Evolutionary conservation across 2,888 invertebrate genomes (phyloP).

Genomic region (Schizotus pectinicornis): DNA sequence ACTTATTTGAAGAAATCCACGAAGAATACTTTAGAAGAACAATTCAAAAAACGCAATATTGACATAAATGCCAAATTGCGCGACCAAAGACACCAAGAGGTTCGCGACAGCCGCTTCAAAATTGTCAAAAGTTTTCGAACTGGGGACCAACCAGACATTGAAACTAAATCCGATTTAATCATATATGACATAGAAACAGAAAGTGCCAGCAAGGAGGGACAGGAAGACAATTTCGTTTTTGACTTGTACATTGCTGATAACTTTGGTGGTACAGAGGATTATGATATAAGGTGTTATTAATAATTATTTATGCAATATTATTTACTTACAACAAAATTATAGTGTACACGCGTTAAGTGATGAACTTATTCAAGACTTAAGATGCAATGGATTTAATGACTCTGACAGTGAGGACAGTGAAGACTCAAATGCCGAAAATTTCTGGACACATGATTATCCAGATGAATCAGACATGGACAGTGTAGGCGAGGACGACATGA

Average conservation of each 20-base stretch:
- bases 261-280: slow-evolving; percentile 57
- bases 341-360: slow-evolving; percentile 57
- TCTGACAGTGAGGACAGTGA: slow-evolving; percentile 62
- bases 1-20: slow-evolving; percentile 58
- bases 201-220: slow-evolving; percentile 28
- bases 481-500: slow-evolving; percentile 68
- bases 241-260: slow-evolving; percentile 68
- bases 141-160: slow-evolving; percentile 38
- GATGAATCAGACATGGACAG: slow-evolving; percentile 63
- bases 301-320: too few relatives aligned
- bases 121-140: slow-evolving; percentile 66
- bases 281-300: slow-evolving; percentile 45
- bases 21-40: slow-evolving; percentile 60
- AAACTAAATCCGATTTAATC: slow-evolving; percentile 54
- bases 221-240: slow-evolving; percentile 62
- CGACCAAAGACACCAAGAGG: slow-evolving; percentile 57
- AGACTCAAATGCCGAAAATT: slow-evolving; percentile 81
- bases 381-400: slow-evolving; percentile 50
- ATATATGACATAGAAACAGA: slow-evolving; percentile 66
- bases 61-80: slow-evolving; percentile 60
- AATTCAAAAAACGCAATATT: slow-evolving; percentile 59
- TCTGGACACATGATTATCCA: slow-evolving; percentile 81
- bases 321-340: slow-evolving; percentile 31
- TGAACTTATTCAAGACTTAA: slow-evolving; percentile 53
- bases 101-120: slow-evolving; percentile 64